Conservation (phyloP, 2,113 vertebrate genomes). For the Vombatus ursinus region DNA sequence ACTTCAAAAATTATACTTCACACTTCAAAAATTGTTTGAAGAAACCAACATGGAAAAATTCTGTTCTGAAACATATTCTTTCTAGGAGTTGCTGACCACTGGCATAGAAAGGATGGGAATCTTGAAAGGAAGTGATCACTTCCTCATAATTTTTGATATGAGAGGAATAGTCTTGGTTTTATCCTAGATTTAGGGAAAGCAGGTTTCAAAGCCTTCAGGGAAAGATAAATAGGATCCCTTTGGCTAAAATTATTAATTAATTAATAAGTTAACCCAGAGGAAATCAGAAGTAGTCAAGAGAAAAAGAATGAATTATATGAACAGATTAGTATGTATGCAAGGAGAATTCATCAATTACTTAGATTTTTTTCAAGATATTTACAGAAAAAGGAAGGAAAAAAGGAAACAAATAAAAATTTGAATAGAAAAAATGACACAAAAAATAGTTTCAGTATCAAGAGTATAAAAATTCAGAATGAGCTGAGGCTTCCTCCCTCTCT, state of each 20-base stretch:
- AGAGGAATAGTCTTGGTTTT: background rate
- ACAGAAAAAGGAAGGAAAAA: background rate
- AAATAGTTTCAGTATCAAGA: background rate
- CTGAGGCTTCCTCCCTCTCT: background rate
- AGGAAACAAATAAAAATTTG: background rate
- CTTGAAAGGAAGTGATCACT: background rate
- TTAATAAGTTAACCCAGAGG: background rate
- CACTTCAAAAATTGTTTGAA: background rate
- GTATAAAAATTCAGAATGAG: background rate
- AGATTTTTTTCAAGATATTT: background rate
- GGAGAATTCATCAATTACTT: background rate
- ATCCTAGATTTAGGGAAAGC: background rate
- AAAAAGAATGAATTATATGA: background rate
- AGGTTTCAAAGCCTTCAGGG: background rate
- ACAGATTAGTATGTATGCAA: background rate
- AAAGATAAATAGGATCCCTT: background rate
- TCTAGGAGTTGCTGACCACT: background rate
- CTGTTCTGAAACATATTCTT: background rate
- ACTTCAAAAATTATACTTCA: background rate
- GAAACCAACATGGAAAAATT: background rate
- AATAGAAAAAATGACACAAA: background rate
- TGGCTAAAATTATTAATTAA: background rate
- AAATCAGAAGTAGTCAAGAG: background rate
- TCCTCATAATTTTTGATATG: background rate
- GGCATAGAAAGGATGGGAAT: background rate